phyloP scores from a whole-genome alignment of 1,140 invertebrate genomes.

The Brachionus paranguensis region DNA sequence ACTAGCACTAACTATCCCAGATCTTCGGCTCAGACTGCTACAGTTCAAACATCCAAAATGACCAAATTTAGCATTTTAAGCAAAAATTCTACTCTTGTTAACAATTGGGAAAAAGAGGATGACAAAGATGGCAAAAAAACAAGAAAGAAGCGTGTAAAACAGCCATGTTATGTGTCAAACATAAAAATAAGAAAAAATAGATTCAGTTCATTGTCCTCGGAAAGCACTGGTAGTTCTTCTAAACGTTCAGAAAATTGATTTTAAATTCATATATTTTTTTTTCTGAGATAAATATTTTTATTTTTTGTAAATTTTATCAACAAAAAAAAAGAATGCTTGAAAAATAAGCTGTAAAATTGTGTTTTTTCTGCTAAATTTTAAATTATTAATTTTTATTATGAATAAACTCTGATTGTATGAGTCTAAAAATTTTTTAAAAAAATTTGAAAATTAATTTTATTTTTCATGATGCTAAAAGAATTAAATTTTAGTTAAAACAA shows the following conservation, averaged over 20 bases:
- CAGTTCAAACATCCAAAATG: background rate
- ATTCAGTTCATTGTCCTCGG: background rate
- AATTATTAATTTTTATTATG: too few species aligned
- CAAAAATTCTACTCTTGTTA: background rate
- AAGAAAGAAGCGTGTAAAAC: background rate
- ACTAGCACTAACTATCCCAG: background rate
- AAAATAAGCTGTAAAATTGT: too few species aligned
- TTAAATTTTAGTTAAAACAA: too few species aligned
- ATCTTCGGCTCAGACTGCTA: background rate
- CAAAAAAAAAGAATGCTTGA: too few species aligned
- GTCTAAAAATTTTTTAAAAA: too few species aligned
- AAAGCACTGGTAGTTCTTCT: background rate
- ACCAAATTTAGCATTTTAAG: conserved; percentile 17
- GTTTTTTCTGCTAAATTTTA: too few species aligned
- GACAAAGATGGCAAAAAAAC: background rate
- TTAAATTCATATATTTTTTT: background rate
- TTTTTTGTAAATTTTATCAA: background rate
- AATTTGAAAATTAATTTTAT: too few species aligned
- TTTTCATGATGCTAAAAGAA: too few species aligned
- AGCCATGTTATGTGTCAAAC: conserved; percentile 8
- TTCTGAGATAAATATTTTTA: background rate
- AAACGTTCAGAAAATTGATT: conserved; percentile 18
- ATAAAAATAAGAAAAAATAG: conserved; percentile 22
- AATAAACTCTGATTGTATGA: too few species aligned
- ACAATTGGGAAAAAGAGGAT: background rate